Conservation (phyloP, 2,797 vertebrate genomes). For the Peromyscus melanophrys region DNA sequence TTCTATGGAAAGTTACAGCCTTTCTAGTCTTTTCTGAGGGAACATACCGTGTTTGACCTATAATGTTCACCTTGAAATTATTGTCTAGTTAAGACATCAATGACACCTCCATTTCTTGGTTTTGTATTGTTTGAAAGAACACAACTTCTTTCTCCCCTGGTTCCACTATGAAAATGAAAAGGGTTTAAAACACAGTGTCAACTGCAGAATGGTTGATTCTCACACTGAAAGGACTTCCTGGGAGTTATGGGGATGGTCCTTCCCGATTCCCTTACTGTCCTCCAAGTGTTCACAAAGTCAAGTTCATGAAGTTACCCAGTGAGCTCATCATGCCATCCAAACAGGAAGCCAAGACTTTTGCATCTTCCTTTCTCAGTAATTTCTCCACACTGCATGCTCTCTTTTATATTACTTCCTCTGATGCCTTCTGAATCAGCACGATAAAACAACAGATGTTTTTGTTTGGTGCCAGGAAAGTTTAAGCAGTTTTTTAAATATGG, state of each 20-base stretch:
- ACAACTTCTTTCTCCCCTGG: neutral
- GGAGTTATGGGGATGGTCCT: neutral
- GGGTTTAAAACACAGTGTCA: neutral
- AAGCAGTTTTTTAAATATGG: constrained; percentile 40
- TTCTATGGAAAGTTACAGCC: constrained; percentile 39
- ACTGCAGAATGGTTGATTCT: neutral
- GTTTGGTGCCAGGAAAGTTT: constrained; percentile 76
- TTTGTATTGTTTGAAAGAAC: neutral
- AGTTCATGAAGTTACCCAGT: neutral
- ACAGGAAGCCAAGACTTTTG: neutral
- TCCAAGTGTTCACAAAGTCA: neutral
- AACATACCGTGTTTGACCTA: constrained; percentile 10
- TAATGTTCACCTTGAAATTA: constrained; percentile 4
- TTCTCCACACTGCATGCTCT: constrained; percentile 14
- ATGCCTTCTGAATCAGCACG: constrained; percentile 72
- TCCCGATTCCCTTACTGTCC: neutral
- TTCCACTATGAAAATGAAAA: neutral
- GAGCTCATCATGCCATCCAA: neutral
- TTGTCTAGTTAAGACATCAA: neutral
- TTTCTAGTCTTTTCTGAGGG: constrained; percentile 29
- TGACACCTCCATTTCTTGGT: neutral
- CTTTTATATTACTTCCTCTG: constrained; percentile 5
- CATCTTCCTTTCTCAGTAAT: neutral
- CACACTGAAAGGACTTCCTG: neutral
- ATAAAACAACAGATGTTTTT: constrained; percentile 62